Conservation (phyloP, 2,113 vertebrate species). For the Saimiri boliviensis region DNA sequence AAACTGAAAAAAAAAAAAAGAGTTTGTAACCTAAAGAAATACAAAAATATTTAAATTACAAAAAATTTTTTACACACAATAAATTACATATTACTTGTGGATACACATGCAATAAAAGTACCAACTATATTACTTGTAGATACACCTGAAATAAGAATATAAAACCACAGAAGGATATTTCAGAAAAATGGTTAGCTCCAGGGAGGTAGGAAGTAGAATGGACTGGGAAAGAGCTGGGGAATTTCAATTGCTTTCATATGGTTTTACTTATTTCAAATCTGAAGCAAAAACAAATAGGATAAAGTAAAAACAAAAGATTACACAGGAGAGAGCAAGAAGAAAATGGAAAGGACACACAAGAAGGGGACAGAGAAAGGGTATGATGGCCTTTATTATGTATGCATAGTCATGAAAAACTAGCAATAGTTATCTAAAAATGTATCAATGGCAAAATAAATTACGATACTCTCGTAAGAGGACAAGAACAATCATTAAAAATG, state of each 20-base stretch:
- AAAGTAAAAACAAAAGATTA: background rate
- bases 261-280: background rate
- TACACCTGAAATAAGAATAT: background rate
- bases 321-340: background rate
- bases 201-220: background rate
- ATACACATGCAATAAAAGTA: background rate
- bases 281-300: background rate
- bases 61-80: background rate
- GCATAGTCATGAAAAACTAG: background rate
- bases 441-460: background rate
- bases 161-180: background rate
- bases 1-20: background rate
- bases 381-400: background rate
- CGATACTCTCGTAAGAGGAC: background rate
- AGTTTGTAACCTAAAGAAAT: slow-evolving; percentile 5
- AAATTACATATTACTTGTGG: background rate
- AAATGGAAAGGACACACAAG: background rate
- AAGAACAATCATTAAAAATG: background rate
- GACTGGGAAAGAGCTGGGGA: background rate
- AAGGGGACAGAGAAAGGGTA: background rate
- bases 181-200: background rate
- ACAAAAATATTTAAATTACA: background rate
- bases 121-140: background rate
- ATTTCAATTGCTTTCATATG: background rate
- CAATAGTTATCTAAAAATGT: background rate